These are phyloP conservation scores for Odontomyia ornata DNA, from an alignment of 2,888 invertebrate genomes.

Conservation along the genomic window DNA sequence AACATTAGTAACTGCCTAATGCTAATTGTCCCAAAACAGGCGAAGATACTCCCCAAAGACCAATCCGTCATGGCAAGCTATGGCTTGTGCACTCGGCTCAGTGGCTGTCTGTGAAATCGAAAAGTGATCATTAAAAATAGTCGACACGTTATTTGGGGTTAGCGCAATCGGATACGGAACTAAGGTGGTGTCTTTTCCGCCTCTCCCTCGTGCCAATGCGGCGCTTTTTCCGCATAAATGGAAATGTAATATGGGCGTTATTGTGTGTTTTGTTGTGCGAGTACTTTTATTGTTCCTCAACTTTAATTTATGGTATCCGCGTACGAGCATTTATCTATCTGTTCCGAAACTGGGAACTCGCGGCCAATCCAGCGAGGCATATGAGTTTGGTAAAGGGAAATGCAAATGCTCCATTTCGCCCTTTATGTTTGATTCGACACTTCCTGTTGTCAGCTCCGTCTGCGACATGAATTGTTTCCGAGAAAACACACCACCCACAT, in stretches of 20 bases:
- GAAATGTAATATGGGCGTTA: conserved; percentile 14
- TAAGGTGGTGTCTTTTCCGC: conserved; percentile 19
- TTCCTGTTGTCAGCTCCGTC: background rate
- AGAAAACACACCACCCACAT: background rate
- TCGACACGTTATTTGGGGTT: background rate
- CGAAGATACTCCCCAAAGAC: background rate
- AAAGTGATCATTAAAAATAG: background rate
- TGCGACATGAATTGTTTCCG: background rate
- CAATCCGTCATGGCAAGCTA: background rate
- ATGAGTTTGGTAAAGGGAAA: background rate
- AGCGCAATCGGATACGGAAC: conserved; percentile 22
- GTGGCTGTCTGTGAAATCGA: conserved; percentile 6
- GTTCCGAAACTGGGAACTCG: background rate
- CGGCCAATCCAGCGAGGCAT: background rate
- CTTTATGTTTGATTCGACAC: background rate
- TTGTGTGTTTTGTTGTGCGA: background rate
- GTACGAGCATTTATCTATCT: background rate
- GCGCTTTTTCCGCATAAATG: background rate
- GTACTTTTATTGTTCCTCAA: conserved; percentile 21
- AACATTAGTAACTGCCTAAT: too few relatives aligned
- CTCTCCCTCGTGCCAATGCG: background rate
- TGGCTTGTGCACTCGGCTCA: background rate
- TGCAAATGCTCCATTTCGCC: background rate
- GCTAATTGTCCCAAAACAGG: conserved; percentile 5
- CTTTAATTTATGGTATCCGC: conserved; percentile 27